These are phyloP conservation scores for Lasioglossum leucozonium DNA, from an alignment of 2,888 invertebrate genomes.

Conservation along the genomic window DNA sequence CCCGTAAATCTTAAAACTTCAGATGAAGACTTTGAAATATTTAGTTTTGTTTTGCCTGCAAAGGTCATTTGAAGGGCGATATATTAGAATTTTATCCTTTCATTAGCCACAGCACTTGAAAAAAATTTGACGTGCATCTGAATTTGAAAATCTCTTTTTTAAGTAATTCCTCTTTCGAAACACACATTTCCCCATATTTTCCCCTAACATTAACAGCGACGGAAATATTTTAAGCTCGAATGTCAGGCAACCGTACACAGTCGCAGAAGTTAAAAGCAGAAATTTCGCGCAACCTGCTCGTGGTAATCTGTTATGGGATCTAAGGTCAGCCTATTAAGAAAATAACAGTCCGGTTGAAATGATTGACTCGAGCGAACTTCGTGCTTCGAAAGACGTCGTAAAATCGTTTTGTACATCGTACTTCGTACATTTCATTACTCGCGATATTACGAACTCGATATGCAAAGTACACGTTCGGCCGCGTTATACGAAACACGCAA, in stretches of 20 bases:
- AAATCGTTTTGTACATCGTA: constrained; percentile 11
- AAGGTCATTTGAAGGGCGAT: not conserved
- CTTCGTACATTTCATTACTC: constrained; percentile 3
- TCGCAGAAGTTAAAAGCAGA: not conserved
- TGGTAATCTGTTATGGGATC: not conserved
- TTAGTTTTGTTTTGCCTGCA: no score
- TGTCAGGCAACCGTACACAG: not conserved
- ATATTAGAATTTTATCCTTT: not conserved
- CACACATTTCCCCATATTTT: not conserved
- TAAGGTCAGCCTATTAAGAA: constrained; percentile 1
- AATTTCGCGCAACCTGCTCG: not conserved
- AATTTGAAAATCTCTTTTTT: not conserved
- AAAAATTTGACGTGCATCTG: not conserved
- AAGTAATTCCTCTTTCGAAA: no score
- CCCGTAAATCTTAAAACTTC: no score
- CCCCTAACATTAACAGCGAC: not conserved
- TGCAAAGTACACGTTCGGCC: constrained; percentile 17
- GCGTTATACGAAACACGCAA: not conserved
- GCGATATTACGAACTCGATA: constrained; percentile 13
- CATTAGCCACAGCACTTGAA: not conserved
- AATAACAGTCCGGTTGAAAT: not conserved
- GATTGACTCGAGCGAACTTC: not conserved
- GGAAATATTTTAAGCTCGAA: not conserved
- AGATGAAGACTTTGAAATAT: no score
- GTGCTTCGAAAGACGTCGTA: not conserved